Evolutionary conservation across 1,140 invertebrate species (phyloP).

Genomic region (Macrotrachela quadricornifera): DNA sequence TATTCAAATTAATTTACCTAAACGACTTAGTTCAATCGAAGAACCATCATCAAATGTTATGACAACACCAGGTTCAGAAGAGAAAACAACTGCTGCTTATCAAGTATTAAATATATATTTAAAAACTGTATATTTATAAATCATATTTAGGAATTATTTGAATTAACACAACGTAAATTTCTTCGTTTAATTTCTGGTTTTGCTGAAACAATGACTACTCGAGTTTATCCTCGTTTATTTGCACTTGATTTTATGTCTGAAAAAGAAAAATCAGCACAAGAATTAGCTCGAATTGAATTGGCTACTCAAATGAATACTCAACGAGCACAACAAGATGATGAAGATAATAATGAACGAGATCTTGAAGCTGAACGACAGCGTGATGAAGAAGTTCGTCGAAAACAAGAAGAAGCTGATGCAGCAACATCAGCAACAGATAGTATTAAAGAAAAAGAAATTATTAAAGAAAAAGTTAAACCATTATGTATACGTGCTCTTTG

Average conservation of each 20-base stretch:
- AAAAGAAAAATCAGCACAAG: constrained; percentile 14
- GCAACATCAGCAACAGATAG: background rate
- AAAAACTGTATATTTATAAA: constrained; percentile 15
- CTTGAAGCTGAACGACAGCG: constrained; percentile 14
- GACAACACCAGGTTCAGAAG: constrained; percentile 10
- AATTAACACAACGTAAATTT: constrained; percentile 23
- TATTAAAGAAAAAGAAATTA: background rate
- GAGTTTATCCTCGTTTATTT: constrained; percentile 1
- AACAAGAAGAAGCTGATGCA: background rate
- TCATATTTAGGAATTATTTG: constrained; percentile 18
- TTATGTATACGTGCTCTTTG: constrained; percentile 16
- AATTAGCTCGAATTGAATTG: background rate
- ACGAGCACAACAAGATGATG: constrained; percentile 12
- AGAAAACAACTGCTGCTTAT: constrained; percentile 2
- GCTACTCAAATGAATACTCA: constrained; percentile 5
- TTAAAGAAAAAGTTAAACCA: constrained; percentile 5
- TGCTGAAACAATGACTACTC: constrained; percentile 12
- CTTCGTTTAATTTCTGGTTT: constrained; percentile 18
- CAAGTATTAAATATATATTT: constrained; percentile 10
- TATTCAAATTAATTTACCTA: constrained; percentile 12
- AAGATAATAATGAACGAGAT: constrained; percentile 13
- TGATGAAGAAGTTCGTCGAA: background rate
- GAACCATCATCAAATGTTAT: constrained; percentile 1
- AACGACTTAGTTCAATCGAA: background rate
- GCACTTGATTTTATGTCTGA: constrained; percentile 1